Evolutionary conservation across 2,888 invertebrate genomes (phyloP).

Genomic region (Oscheius sp.): DNA sequence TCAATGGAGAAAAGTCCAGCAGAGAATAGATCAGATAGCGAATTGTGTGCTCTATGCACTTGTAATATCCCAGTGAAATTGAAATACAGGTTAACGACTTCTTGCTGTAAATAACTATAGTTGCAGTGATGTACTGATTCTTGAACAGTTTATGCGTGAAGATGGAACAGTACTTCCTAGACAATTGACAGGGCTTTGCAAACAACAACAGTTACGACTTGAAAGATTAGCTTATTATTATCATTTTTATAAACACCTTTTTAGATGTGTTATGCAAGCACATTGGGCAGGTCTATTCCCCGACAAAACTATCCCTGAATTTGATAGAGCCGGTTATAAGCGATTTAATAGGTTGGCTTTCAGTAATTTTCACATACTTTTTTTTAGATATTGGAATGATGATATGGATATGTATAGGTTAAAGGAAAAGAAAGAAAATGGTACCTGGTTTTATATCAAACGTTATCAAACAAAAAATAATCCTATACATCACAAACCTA

Average conservation of each 20-base stretch:
- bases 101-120: neutral
- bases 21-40: constrained; percentile 31
- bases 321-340: constrained; percentile 67
- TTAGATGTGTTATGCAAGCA: constrained; percentile 68
- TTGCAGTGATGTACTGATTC: constrained; percentile 70
- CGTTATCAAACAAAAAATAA: constrained; percentile 57
- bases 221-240: constrained; percentile 43
- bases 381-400: constrained; percentile 61
- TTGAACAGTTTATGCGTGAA: constrained; percentile 71
- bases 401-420: constrained; percentile 66
- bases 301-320: constrained; percentile 69
- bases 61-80: constrained; percentile 63
- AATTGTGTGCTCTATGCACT: constrained; percentile 58
- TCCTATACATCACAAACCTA: constrained; percentile 21
- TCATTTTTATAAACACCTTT: neutral
- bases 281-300: constrained; percentile 71
- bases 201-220: constrained; percentile 62
- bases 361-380: neutral
- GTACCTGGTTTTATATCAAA: constrained; percentile 68
- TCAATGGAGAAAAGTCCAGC: constrained; percentile 39
- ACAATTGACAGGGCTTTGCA: constrained; percentile 68
- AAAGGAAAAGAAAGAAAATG: constrained; percentile 56
- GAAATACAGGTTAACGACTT: constrained; percentile 48
- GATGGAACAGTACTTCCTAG: constrained; percentile 70
- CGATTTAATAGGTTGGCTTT: constrained; percentile 56